Conservation (phyloP, 2,113 vertebrate genomes). For the Pterocles orientalis region DNA sequence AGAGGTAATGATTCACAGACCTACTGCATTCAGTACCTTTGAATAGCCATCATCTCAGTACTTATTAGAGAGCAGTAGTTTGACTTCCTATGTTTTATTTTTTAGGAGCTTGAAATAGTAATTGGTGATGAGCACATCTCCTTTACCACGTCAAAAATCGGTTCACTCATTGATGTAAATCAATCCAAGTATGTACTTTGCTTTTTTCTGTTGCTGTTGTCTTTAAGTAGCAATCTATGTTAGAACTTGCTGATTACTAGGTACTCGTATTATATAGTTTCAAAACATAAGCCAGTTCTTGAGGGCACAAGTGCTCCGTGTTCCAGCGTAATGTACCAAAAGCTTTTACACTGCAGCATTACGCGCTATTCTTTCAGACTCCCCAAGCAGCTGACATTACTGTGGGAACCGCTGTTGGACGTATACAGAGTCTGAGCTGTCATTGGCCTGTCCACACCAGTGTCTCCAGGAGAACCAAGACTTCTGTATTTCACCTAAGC, state of each 20-base stretch:
- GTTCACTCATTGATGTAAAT: slow-evolving; percentile 98
- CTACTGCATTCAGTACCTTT: neutral
- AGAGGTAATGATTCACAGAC: neutral
- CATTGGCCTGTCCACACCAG: neutral
- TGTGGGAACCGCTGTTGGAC: neutral
- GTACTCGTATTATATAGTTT: neutral
- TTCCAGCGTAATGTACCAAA: no score
- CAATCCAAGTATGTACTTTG: slow-evolving; percentile 91
- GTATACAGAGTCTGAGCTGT: neutral
- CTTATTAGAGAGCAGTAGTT: neutral
- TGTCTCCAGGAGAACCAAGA: neutral
- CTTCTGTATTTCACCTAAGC: neutral
- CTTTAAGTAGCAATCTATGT: accelerated
- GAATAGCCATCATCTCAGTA: neutral
- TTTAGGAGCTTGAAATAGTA: slow-evolving; percentile 96
- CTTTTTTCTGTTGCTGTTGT: neutral
- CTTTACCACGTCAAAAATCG: slow-evolving; percentile 99
- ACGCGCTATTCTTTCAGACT: accelerated
- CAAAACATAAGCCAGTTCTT: neutral
- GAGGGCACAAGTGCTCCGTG: neutral
- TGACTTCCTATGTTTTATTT: neutral
- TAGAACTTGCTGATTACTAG: neutral
- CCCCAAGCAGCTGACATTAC: neutral
- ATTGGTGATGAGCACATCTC: slow-evolving; percentile 99
- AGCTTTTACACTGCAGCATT: neutral